A percentile compares a stretch with the other conserved stretches of the same genome.
Evolutionary conservation across 2,888 invertebrate species (phyloP).

Genomic region (Drosophila cognata): DNA sequence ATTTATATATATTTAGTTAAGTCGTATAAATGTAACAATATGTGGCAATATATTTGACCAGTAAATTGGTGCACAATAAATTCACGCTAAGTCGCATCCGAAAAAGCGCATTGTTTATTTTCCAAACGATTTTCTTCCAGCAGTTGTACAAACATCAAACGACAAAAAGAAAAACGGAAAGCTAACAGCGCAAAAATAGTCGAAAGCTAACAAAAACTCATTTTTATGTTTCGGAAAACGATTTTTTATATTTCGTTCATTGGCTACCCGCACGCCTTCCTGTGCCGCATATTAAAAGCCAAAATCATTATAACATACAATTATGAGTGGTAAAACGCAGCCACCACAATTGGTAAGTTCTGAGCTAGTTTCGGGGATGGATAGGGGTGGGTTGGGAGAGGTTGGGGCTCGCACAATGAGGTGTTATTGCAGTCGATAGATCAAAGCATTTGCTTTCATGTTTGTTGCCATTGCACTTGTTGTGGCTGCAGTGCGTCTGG

Average conservation of each 20-base stretch:
- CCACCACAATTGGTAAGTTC: slow-evolving; percentile 14
- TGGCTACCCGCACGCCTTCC: slow-evolving; percentile 33
- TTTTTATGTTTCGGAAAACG: slow-evolving; percentile 62
- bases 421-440: slow-evolving; percentile 67
- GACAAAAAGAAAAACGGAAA: slow-evolving; percentile 56
- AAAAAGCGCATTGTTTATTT: slow-evolving; percentile 71
- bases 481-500: slow-evolving; percentile 58
- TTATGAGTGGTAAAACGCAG: slow-evolving; percentile 61
- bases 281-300: slow-evolving; percentile 58
- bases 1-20: slow-evolving; percentile 27
- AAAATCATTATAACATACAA: slow-evolving; percentile 64
- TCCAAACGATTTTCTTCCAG: slow-evolving; percentile 50
- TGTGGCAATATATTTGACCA: slow-evolving; percentile 58
- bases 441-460: slow-evolving; percentile 74
- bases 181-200: slow-evolving; percentile 34
- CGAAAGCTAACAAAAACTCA: slow-evolving; percentile 54
- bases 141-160: slow-evolving; percentile 77
- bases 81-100: slow-evolving; percentile 54
- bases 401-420: slow-evolving; percentile 5
- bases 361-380: not conserved
- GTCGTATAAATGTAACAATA: slow-evolving; percentile 35
- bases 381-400: not conserved
- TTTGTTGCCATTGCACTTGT: slow-evolving; percentile 80
- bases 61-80: slow-evolving; percentile 63
- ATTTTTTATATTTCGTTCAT: slow-evolving; percentile 54